Conservation (phyloP, 2,888 invertebrate species). For the Clostera curtula region DNA sequence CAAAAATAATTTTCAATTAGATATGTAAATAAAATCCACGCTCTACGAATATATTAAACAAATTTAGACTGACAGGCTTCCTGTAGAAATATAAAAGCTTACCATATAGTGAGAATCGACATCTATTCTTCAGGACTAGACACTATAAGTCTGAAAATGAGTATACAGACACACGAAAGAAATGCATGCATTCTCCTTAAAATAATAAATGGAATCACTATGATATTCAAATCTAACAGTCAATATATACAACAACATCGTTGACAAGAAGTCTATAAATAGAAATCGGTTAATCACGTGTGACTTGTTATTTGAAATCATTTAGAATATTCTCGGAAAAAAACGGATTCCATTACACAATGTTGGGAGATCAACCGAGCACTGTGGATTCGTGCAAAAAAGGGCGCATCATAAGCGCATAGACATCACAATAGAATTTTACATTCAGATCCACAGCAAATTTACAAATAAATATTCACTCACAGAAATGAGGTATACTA, state of each 20-base stretch:
- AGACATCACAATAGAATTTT: slow-evolving; percentile 31
- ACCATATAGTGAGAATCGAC: slow-evolving; percentile 63
- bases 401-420: slow-evolving; percentile 11
- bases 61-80: slow-evolving; percentile 49
- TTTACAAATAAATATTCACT: slow-evolving; percentile 28
- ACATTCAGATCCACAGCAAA: slow-evolving; percentile 32
- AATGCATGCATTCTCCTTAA: slow-evolving; percentile 73
- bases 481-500: slow-evolving; percentile 33
- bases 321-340: slow-evolving; percentile 15
- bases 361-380: slow-evolving; percentile 30
- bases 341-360: slow-evolving; percentile 16
- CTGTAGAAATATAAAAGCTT: slow-evolving; percentile 52
- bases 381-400: slow-evolving; percentile 21
- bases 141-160: slow-evolving; percentile 65
- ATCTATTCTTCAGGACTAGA: slow-evolving; percentile 68
- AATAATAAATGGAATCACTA: slow-evolving; percentile 70
- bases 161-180: slow-evolving; percentile 68
- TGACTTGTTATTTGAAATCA: slow-evolving; percentile 14
- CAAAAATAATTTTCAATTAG: slow-evolving; percentile 18
- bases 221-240: slow-evolving; percentile 55
- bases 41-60: slow-evolving; percentile 20
- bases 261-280: slow-evolving; percentile 16
- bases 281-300: slow-evolving; percentile 16
- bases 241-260: slow-evolving; percentile 56
- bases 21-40: slow-evolving; percentile 19